phyloP scores from a whole-genome alignment of 2,888 invertebrate genomes.

The Andrena minutula region DNA sequence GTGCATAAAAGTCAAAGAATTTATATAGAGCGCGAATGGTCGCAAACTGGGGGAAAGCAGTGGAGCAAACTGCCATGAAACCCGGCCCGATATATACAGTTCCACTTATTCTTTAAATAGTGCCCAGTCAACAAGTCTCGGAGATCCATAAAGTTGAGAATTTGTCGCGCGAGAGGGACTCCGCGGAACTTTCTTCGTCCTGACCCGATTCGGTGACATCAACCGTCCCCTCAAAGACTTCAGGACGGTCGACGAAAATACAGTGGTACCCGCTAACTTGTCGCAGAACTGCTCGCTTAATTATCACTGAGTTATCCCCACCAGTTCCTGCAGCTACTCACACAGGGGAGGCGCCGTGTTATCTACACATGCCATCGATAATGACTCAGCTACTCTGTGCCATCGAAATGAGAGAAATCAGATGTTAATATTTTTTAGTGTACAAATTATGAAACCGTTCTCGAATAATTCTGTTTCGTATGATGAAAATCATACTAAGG shows the following conservation, averaged over 20 bases:
- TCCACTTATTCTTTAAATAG: slow-evolving; percentile 65
- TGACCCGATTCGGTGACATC: slow-evolving; percentile 38
- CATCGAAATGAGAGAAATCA: no score
- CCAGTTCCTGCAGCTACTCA: no score
- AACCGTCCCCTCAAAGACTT: slow-evolving; percentile 10
- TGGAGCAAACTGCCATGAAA: slow-evolving; percentile 12
- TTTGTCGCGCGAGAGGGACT: slow-evolving; percentile 34
- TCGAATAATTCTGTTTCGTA: no score
- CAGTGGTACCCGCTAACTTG: no score
- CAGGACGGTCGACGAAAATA: background rate
- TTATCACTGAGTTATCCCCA: no score
- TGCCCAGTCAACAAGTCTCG: slow-evolving; percentile 52
- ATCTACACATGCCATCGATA: no score
- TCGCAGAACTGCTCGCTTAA: no score
- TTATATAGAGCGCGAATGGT: slow-evolving; percentile 34
- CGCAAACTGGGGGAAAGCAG: slow-evolving; percentile 25
- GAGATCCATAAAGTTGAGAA: slow-evolving; percentile 41
- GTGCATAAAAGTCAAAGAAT: slow-evolving; percentile 29
- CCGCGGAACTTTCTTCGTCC: slow-evolving; percentile 33
- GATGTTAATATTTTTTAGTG: no score
- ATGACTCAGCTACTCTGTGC: no score
- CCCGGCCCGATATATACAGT: slow-evolving; percentile 28
- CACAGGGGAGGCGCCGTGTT: no score
- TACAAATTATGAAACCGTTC: no score
- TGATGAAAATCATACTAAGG: no score